Evolutionary conservation across 1,140 invertebrate species (phyloP), one percentile per base, ranked within the genome.

Genomic region (Agrilus planipennis): DNA sequence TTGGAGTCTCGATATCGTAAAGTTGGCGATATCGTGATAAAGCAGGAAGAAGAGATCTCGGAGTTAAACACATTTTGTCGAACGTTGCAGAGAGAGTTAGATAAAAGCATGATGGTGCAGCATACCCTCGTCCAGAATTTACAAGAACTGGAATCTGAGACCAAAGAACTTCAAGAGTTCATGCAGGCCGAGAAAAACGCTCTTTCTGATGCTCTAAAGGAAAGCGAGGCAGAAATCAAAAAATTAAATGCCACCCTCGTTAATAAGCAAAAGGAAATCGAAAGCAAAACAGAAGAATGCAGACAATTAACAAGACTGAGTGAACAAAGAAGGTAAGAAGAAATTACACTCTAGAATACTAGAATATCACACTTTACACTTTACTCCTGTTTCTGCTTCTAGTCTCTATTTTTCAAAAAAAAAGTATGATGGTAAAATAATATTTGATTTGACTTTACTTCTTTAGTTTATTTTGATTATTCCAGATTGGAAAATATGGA

Each of bases 31-130:
- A 71, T 83, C 28, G 72, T 84, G 0, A 70, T 77, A 11, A 71
- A 74, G 52, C 80, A 85, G 27, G 80, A 84, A 51, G 63, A 76
- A n/a, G 80, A 85, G 62, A 81, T 84, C 35, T 73, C 74, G n/a
- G 67, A 77, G 47, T 51, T 85, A 15, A 69, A 81, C 36, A 69
- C 72, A 4, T 65, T 75, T 31, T 81, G 79, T 48, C 67, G 76
- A 30, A 72, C 75, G 34, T 53, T 84, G 10, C 80, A 81, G 49
- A 64, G 69, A 50, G 78, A 82, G 60, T 63, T 79, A 46, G 75
- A 81, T 41, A 73, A 71, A 47, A 76, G 70, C 45, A 58, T 82
- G 35, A 72, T 75, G 16, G 72, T 73, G 1, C 77, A 84, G 51
- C 72, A 75, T 44, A 58, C 64, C 3, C 59, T 88, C 19, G 46